Evolutionary conservation across 2,113 vertebrate genomes (phyloP).

Genomic region (Cephalopterus ornatus): DNA sequence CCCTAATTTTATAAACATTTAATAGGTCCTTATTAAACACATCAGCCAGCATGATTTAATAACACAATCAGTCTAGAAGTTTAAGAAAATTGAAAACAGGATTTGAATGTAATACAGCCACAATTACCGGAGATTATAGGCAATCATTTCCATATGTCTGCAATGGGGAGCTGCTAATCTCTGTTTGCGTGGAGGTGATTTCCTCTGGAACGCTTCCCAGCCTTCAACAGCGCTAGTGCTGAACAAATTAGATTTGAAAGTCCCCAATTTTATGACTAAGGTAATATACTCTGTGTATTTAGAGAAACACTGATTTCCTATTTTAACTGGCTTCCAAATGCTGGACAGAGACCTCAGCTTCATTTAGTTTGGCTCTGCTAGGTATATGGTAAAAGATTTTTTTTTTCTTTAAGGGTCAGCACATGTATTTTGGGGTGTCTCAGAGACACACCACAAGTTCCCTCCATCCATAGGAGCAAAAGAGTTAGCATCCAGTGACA

Average conservation of each 20-base stretch:
- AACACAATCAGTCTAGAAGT: conserved; percentile 96
- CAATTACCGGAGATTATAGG: conserved; percentile 96
- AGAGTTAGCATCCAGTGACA: conserved; percentile 61
- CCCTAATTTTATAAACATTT: conserved; percentile 92
- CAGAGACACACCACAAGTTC: conserved; percentile 26
- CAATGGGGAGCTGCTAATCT: conserved; percentile 94
- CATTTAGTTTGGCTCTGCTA: conserved; percentile 75
- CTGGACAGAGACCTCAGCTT: conserved; percentile 79
- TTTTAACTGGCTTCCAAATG: conserved; percentile 78
- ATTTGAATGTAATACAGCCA: conserved; percentile 92
- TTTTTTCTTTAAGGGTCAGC: conserved; percentile 52
- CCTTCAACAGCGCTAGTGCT: conserved; percentile 80
- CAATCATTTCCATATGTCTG: conserved; percentile 98
- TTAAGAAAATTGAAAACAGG: conserved; percentile 96
- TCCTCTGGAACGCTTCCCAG: conserved; percentile 88
- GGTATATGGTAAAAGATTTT: conserved; percentile 42
- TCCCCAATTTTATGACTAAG: conserved; percentile 84
- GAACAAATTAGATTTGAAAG: conserved; percentile 88
- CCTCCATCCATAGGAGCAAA: conserved; percentile 48
- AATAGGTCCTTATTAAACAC: conserved; percentile 90
- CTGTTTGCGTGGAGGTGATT: conserved; percentile 93
- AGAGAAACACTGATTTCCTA: conserved; percentile 80
- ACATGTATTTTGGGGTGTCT: conserved; percentile 58
- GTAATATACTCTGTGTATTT: conserved; percentile 83
- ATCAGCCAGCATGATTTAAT: conserved; percentile 96